Evolutionary conservation across 2,113 vertebrate genomes (phyloP), one percentile per base, ranked within the genome.

Genomic region (Siphamia tubifer): DNA sequence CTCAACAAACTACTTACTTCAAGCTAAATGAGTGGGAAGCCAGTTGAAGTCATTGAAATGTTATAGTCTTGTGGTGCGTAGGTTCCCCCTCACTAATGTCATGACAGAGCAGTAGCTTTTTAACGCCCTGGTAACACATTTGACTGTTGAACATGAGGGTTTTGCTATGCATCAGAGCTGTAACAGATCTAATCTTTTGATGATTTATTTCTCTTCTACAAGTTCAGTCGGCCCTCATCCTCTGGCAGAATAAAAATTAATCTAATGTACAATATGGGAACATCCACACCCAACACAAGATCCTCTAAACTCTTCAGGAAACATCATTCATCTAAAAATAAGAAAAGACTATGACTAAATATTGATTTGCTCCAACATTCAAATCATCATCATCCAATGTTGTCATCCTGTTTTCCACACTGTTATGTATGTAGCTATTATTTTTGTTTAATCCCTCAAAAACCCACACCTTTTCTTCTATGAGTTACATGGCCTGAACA

Each of bases 261-360:
- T 20, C n/a, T 21, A 19, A 53, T 0, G 43, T 52, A 20, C 31
- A 3, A 4, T 32, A 44, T 11, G 19, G 61, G 68, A 68, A 62
- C 48, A 20, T 64, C 61, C 19, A 16, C 55, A 49, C 55, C 55
- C 53, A 75, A 67, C 43, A 60, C 71, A 68, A 61, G 38, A 39
- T 55, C 51, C 60, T 65, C 54, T 20, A 9, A 72, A 68, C 27
- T 63, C 62, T 68, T 43, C 52, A 66, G 72, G 55, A 79, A 83
- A 68, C 31, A 8, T 31, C 51, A 31, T 61, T 20, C 19, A 23
- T 48, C 56, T 5, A 1, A 32, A 11, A 31, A 60, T 10, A 48
- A 15, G 53, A 62, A 45, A 31, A 2, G 21, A n/a, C n/a, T n/a
- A n/a, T 0, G 27, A 70, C 47, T 57, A 45, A 48, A 34, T 13